phyloP scores from a whole-genome alignment of 1,140 invertebrate species.

The Scaptomyza pallida region DNA sequence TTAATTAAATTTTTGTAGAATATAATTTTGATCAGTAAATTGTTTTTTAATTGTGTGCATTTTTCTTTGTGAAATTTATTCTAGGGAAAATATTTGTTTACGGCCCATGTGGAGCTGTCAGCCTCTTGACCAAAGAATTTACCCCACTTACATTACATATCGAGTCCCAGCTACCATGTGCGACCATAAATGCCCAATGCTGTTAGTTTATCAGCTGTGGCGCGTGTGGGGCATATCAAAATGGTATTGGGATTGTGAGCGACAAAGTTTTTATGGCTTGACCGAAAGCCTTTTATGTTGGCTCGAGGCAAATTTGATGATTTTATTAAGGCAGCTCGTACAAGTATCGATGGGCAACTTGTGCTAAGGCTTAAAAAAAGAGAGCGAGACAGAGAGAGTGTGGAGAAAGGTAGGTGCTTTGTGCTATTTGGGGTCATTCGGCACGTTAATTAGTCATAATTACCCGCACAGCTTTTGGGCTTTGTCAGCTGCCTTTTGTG shows the following conservation, averaged over 20 bases:
- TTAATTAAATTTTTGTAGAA: no score
- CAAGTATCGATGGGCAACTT: constrained; percentile 44
- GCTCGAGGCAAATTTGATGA: constrained; percentile 74
- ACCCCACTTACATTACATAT: constrained; percentile 75
- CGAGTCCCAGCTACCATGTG: constrained; percentile 52
- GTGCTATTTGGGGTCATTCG: constrained; percentile 25
- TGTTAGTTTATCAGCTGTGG: constrained; percentile 41
- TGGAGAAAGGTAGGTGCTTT: neutral
- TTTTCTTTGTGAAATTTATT: no score
- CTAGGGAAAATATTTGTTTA: no score
- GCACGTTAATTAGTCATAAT: constrained; percentile 79
- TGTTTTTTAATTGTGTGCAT: no score
- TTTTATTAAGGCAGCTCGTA: constrained; percentile 70
- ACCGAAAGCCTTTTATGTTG: constrained; percentile 65
- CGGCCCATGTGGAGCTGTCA: constrained; percentile 21
- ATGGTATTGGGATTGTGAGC: constrained; percentile 34
- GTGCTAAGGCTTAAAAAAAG: neutral
- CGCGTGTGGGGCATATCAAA: constrained; percentile 45
- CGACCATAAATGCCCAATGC: constrained; percentile 55
- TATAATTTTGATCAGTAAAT: no score
- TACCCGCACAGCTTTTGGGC: constrained; percentile 76
- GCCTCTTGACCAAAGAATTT: constrained; percentile 78
- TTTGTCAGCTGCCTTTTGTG: constrained; percentile 77
- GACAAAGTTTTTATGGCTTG: constrained; percentile 57
- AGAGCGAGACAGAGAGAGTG: no score